Evolutionary conservation across 2,797 vertebrate genomes (phyloP), one percentile per base, ranked within the genome.

Genomic region (Sebastes minor): DNA sequence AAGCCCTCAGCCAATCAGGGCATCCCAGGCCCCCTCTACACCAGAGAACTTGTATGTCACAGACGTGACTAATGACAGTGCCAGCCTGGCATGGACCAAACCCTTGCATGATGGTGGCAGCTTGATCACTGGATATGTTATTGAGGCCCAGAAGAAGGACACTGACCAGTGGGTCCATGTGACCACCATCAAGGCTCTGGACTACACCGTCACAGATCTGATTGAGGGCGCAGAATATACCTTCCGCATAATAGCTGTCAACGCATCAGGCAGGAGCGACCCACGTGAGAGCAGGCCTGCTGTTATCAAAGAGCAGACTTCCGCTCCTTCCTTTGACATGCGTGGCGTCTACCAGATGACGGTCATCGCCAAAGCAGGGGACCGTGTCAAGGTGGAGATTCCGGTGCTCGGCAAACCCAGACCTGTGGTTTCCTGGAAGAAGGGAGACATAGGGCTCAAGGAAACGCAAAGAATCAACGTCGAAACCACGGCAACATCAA

Each of bases 181-280:
- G 79, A 95, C 95, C 65, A 97, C 98, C 1, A 97, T 99, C 38
- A 99, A 99, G 87, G 94, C 97, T 0, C 88, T 99, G 84, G 98
- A 99, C 83, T 99, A 96, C 76, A 95, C 96, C 33, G 97, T 96
- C 62, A 96, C 95, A 89, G 98, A 99, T 89, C 94, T 99, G 66
- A 96, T 94, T 46, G 97, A 99, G 95, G 97, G 97, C 64, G 96
- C 97, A 87, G 98, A 99, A 86, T 99, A 99, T 76, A 96, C 95
- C 56, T 99, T 99, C 96, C 97, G 97, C 78, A 97, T 99, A 78
- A 99, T 99, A 96, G 98, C 99, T 65, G 98, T 99, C 56, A 99
- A 99, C 89, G 97, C 95, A 80, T 97, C 97, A 49, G 99, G 99
- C 76, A 97, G 97, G 93, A 99, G 99, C 75, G 97, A 98, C 83